Evolutionary conservation across 2,113 vertebrate species (phyloP).

Genomic region (Anguilla japonica): DNA sequence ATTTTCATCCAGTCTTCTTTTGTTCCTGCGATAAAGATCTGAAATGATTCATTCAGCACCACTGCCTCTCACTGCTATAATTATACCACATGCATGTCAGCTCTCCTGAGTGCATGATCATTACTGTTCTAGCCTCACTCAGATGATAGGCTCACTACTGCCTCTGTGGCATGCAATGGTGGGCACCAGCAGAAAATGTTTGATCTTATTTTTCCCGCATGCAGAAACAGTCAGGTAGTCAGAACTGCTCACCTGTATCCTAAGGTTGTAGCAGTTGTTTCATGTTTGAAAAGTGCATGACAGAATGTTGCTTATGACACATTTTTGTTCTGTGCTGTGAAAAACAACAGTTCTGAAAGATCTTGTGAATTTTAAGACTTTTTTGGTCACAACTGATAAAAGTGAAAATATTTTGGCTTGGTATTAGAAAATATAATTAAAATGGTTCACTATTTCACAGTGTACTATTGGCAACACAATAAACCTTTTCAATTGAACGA

Average conservation of each 20-base stretch:
- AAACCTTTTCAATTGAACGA: not conserved
- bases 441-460: too few relatives aligned
- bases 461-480: too few relatives aligned
- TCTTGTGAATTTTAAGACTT: not conserved
- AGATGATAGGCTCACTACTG: constrained; percentile 18
- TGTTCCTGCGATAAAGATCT: constrained; percentile 13
- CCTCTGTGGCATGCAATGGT: constrained; percentile 10
- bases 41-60: constrained; percentile 25
- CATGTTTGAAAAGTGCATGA: not conserved
- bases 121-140: constrained; percentile 19
- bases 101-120: constrained; percentile 24
- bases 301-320: not conserved
- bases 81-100: constrained; percentile 38
- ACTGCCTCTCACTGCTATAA: constrained; percentile 25
- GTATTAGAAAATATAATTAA: not conserved
- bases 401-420: not conserved
- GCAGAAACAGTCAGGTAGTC: not conserved
- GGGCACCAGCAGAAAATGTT: not conserved
- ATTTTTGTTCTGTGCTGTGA: not conserved
- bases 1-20: not conserved
- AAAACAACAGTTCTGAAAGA: not conserved
- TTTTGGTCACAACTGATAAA: not conserved
- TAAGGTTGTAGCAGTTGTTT: not conserved
- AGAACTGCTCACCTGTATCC: not conserved
- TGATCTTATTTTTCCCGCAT: not conserved